A percentile compares a stretch with the other conserved stretches of the same genome.
phyloP scores from a whole-genome alignment of 1,140 invertebrate genomes.

The Bicyclus anynana region DNA sequence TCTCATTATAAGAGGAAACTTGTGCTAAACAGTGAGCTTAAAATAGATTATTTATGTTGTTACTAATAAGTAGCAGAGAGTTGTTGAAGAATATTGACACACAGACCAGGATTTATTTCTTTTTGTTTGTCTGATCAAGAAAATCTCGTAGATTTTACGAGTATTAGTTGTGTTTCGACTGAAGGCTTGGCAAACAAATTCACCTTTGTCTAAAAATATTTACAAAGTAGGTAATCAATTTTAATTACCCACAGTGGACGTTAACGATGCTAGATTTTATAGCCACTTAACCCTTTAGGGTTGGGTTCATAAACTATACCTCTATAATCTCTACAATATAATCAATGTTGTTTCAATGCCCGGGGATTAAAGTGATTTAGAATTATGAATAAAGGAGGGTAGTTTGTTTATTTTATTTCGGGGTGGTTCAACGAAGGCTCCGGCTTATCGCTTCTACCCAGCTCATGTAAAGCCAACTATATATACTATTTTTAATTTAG shows the following conservation, averaged over 20 bases:
- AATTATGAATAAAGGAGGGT: conserved; percentile 47
- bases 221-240: not conserved
- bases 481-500: not conserved
- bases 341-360: conserved; percentile 36
- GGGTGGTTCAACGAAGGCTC: conserved; percentile 53
- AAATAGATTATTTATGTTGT: too few species aligned
- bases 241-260: conserved; percentile 30
- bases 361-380: conserved; percentile 42
- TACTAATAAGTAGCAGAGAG: too few species aligned
- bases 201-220: not conserved
- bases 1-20: too few species aligned
- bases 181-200: too few species aligned
- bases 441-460: conserved; percentile 66
- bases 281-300: conserved; percentile 12
- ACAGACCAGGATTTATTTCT: too few species aligned
- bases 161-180: too few species aligned
- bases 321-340: conserved; percentile 32
- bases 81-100: too few species aligned
- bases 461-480: conserved; percentile 33
- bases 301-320: conserved; percentile 33
- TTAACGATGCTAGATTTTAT: not conserved
- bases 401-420: conserved; percentile 71
- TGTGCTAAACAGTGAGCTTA: too few species aligned
- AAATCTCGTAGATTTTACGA: too few species aligned
- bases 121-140: too few species aligned